Percentiles rank a stretch among this genome's conserved stretches.
phyloP scores from a whole-genome alignment of 2,888 invertebrate genomes.

The Incurvaria masculella region DNA sequence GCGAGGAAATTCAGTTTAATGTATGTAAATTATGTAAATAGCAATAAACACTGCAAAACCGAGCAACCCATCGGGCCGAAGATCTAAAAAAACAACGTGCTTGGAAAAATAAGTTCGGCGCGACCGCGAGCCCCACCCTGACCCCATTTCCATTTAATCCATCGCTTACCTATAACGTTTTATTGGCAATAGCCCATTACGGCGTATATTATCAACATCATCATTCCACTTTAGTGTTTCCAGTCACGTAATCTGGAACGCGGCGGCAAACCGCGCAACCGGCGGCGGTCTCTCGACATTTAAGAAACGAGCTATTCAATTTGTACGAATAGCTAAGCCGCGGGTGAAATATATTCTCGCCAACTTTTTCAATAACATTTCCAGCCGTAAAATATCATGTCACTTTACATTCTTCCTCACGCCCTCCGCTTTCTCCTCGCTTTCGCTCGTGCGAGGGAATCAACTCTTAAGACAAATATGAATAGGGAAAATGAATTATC shows the following conservation, averaged over 20 bases:
- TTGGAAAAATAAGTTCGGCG: too few relatives aligned
- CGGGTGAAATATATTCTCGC: slow-evolving; percentile 26
- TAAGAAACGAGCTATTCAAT: slow-evolving; percentile 25
- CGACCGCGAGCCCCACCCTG: slow-evolving; percentile 47
- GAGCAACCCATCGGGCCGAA: too few relatives aligned
- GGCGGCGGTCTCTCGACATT: slow-evolving; percentile 14
- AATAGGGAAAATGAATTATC: slow-evolving; percentile 52
- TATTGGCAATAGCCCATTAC: slow-evolving; percentile 55
- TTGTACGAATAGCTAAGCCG: slow-evolving; percentile 29
- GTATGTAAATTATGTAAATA: too few relatives aligned
- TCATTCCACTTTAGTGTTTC: slow-evolving; percentile 57
- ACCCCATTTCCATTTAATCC: slow-evolving; percentile 54
- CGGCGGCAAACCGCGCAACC: slow-evolving; percentile 46
- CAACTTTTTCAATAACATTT: slow-evolving; percentile 35
- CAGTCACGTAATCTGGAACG: slow-evolving; percentile 54
- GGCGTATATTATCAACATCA: slow-evolving; percentile 57
- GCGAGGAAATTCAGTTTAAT: too few relatives aligned
- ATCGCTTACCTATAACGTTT: slow-evolving; percentile 57
- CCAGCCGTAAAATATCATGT: slow-evolving; percentile 28
- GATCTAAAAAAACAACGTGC: too few relatives aligned
- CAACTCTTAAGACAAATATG: slow-evolving; percentile 52
- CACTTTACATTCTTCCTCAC: slow-evolving; percentile 26
- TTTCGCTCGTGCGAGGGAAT: slow-evolving; percentile 24
- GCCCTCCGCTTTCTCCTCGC: slow-evolving; percentile 15
- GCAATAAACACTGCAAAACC: too few relatives aligned